These are phyloP conservation scores for Bergia sp. DNA, from an alignment of 92 coral and sea anemone species.

Conservation along the genomic window DNA sequence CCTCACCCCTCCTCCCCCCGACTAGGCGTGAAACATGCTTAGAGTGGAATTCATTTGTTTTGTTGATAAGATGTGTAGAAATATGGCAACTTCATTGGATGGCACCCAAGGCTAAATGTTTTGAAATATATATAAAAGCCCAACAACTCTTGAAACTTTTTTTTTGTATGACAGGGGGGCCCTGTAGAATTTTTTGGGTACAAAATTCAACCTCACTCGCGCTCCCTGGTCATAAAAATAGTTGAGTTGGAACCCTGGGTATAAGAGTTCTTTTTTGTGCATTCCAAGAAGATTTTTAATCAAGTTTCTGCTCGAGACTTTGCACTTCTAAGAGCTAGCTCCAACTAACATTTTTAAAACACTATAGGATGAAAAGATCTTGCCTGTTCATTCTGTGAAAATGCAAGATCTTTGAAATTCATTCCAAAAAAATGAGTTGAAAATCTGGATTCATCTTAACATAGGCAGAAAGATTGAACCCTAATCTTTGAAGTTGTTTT, in stretches of 20 bases:
- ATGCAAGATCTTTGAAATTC: conserved; percentile 16
- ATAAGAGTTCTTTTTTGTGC: conserved; percentile 16
- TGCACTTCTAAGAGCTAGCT: conserved; percentile 19
- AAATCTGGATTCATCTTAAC: conserved; percentile 16
- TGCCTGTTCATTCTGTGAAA: conserved; percentile 18
- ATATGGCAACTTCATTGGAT: conserved; percentile 17
- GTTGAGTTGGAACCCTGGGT: conserved; percentile 8
- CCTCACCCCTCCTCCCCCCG: conserved; percentile 24
- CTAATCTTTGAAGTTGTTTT: conserved; percentile 32
- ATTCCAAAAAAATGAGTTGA: conserved; percentile 15
- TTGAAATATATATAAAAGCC: conserved; percentile 14
- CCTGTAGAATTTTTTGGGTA: conserved; percentile 17
- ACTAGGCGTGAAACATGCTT: conserved; percentile 19
- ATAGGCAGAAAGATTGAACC: conserved; percentile 16
- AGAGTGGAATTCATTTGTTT: conserved; percentile 16
- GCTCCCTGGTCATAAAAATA: conserved; percentile 13
- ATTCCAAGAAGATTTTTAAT: conserved; percentile 14
- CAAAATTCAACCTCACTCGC: conserved; percentile 19
- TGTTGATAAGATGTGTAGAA: conserved; percentile 16
- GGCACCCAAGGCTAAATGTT: conserved; percentile 19
- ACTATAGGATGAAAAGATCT: conserved; percentile 16
- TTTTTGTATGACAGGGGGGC: conserved; percentile 19
- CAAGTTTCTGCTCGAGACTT: conserved; percentile 19
- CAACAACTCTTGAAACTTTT: conserved; percentile 16
- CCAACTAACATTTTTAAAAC: conserved; percentile 15